phyloP scores from a whole-genome alignment of 2,113 vertebrate genomes.

The Oryzias javanicus region DNA sequence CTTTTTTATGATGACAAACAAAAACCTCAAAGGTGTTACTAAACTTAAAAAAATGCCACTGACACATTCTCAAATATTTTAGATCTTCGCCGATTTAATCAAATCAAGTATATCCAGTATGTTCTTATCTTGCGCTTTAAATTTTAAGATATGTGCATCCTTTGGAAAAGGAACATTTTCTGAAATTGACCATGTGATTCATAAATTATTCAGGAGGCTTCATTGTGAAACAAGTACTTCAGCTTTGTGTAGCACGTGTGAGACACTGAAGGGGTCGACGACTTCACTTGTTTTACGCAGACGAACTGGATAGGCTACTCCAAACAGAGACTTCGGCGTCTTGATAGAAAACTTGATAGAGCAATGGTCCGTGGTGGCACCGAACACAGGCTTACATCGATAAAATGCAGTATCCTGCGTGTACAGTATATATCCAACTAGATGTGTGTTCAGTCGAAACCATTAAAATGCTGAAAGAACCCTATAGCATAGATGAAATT shows the following conservation, averaged over 20 bases:
- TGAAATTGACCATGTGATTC: not conserved
- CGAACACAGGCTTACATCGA: conserved; percentile 72
- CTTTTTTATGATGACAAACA: too few species aligned
- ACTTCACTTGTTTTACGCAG: conserved; percentile 63
- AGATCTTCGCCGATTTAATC: too few species aligned
- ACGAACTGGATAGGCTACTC: conserved; percentile 70
- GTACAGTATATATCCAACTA: conserved; percentile 63
- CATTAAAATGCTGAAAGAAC: conserved; percentile 75
- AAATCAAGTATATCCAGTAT: not conserved
- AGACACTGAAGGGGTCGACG: conserved; percentile 31
- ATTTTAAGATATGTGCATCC: not conserved
- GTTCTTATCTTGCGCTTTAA: not conserved
- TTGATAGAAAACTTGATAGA: conserved; percentile 68
- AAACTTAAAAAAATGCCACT: too few species aligned
- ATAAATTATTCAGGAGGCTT: conserved; percentile 4
- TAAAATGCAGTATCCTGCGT: conserved; percentile 68
- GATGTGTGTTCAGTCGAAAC: conserved; percentile 75
- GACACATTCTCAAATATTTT: too few species aligned
- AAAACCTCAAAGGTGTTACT: too few species aligned
- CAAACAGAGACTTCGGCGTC: conserved; percentile 52
- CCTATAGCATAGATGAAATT: conserved; percentile 80
- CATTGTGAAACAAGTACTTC: conserved; percentile 8
- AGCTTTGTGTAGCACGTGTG: conserved; percentile 29
- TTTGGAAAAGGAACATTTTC: not conserved
- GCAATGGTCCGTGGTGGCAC: conserved; percentile 66